Percentiles rank a stretch among this genome's conserved stretches.
phyloP scores from a whole-genome alignment of 2,113 vertebrate species.

The Vulpes lagopus region DNA sequence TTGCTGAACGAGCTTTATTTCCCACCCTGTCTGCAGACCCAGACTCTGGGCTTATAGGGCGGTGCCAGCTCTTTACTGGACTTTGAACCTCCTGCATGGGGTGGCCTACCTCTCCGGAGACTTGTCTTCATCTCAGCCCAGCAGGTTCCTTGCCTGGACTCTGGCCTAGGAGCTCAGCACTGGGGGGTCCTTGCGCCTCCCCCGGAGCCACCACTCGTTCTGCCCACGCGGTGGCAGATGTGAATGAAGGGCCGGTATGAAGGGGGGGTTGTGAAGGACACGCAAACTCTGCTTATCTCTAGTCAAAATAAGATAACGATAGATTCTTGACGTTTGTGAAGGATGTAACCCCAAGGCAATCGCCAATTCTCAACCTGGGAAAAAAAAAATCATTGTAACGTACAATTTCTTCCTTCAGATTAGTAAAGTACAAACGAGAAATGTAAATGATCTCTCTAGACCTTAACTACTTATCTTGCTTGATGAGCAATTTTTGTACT shows the following conservation, averaged over 20 bases:
- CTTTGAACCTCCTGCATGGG: neutral
- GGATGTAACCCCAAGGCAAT: neutral
- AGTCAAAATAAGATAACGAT: neutral
- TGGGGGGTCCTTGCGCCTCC: fast-evolving
- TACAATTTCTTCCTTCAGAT: constrained; percentile 30
- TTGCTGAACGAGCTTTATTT: neutral
- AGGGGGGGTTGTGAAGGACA: neutral
- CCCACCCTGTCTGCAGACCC: neutral
- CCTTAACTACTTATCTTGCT: neutral
- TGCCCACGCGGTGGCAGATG: neutral
- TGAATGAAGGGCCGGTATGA: neutral
- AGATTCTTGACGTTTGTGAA: constrained; percentile 26
- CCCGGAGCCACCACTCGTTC: neutral
- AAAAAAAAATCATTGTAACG: neutral
- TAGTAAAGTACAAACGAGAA: constrained; percentile 1
- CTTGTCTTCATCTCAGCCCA: neutral
- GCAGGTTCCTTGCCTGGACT: neutral
- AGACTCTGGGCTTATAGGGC: neutral
- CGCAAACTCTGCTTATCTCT: neutral
- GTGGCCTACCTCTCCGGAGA: neutral
- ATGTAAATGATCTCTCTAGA: constrained; percentile 53
- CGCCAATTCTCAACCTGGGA: neutral
- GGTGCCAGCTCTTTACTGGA: neutral
- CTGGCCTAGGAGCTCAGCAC: neutral
- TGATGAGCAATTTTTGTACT: constrained; percentile 61